Base-by-base conservation (phyloP, 2,113 vertebrate species). In the Pan troglodytes region DNA sequence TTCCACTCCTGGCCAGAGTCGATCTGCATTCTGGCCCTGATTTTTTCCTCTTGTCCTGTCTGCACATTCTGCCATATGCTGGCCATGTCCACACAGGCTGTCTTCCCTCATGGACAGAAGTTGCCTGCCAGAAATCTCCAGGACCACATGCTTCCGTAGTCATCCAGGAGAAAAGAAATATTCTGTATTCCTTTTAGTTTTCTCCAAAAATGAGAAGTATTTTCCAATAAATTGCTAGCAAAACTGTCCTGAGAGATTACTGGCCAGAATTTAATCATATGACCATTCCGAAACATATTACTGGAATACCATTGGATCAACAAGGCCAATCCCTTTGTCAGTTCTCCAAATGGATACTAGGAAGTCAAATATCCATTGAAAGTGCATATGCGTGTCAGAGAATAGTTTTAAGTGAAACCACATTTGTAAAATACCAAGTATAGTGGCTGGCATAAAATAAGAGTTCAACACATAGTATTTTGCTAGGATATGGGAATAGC, bases 381-480 rank as follows among this genome's bases (percentile, higher is more conserved):
- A 23, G 4, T 45, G 10, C 5, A 8, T 2, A 35, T 3, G 2
- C 30, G 27, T 14, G 11, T 27, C 6, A n/a, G 5, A 64, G 5
- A 38, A 59, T 67, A 40, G 50, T 55, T 64, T 52, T n/a, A 73
- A 48, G 8, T 79, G 17, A 40, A 94, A 85, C 48, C 59, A 17
- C 8, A 73, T 95, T 75, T 85, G 5, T 86, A 93, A 67, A 61
- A 55, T 80, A 50, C 25, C 22, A 86, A 67, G 4, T 43, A 6
- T 55, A 59, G 22, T 67, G 1, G 1, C 2, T 48, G 9, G 2
- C 11, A 22, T 52, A 70, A 27, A 64, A 43, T 78, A 64, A 79
- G 27, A 57, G 1, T 9, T 32, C 23, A 43, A 17, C 14, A 38
- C 7, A 61, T 0, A 17, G 5, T 38, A 8, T 32, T 12, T 55